Base-by-base conservation (phyloP, 2,797 vertebrate species). In the Leptoclinus maculatus region DNA sequence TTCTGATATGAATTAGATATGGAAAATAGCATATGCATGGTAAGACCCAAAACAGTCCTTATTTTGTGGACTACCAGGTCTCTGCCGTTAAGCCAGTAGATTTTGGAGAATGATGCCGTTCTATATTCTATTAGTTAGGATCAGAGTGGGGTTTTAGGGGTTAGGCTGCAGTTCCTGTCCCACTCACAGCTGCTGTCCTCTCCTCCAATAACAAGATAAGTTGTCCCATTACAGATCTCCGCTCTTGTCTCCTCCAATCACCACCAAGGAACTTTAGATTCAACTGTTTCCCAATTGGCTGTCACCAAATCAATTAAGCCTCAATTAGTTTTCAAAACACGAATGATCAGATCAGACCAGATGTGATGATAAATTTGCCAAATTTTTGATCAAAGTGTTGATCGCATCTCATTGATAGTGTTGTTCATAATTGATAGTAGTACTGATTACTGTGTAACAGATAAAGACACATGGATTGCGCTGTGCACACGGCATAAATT, bases 401-500 rank as follows among this genome's bases (percentile, higher is more conserved):
- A 86, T 91, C 88, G 87, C 87, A 80, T 92, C 87, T 92, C 89
- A 88, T 84, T 88, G 53, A 57, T 82, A 59, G 58, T 29, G 43
- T 69, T 76, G 32, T 83, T 79, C 16, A 47, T 59, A 74, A 71
- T 66, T 81, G 66, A 76, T 79, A 81, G 66, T 76, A 74, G 74
- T 84, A 38, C 85, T 93, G 88, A 90, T 92, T 93, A 74, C 68
- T 90, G 65, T 81, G 79, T 92, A 93, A 95, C 95, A 96, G 95
- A 95, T 95, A 96, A 96, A 96, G 95, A 96, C 95, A 96, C 95
- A 95, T 96, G 95, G 95, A 95, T 94, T 94, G 95, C 94, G 94
- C 94, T 94, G 95, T 95, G 94, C 92, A 95, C 92, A 93, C 84
- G 91, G 93, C 93, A 95, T 96, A 95, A 95, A 96, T 96, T 95